Percentiles rank a stretch among this genome's conserved stretches.
Conservation (phyloP, 2,888 invertebrate species). For the Rhogogaster chlorosoma region DNA sequence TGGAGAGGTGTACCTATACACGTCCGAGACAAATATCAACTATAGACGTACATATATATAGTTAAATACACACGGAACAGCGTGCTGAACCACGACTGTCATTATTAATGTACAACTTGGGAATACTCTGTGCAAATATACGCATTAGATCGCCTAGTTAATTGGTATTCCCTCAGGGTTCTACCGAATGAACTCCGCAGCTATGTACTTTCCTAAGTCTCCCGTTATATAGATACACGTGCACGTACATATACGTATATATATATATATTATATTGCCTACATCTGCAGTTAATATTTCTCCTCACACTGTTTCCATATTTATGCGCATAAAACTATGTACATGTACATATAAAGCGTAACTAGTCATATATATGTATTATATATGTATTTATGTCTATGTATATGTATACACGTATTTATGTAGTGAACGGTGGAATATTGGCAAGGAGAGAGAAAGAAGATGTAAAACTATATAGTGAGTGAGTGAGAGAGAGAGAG, state of each 20-base stretch:
- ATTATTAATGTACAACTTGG: conserved; percentile 23
- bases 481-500: background rate
- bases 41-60: background rate
- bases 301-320: background rate
- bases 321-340: background rate
- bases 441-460: background rate
- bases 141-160: conserved; percentile 21
- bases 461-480: background rate
- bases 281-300: background rate
- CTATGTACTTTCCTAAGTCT: background rate
- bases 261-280: background rate
- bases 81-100: background rate
- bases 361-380: too few species aligned
- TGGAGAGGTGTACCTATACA: too few species aligned
- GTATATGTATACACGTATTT: background rate
- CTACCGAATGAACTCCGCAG: background rate
- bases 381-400: too few species aligned
- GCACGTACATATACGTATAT: background rate
- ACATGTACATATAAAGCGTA: too few species aligned
- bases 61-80: background rate
- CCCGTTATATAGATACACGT: background rate
- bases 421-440: background rate
- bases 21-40: background rate
- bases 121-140: background rate
- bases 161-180: background rate